Evolutionary conservation across 2,888 invertebrate genomes (phyloP).

Genomic region (Calameuta filiformis): DNA sequence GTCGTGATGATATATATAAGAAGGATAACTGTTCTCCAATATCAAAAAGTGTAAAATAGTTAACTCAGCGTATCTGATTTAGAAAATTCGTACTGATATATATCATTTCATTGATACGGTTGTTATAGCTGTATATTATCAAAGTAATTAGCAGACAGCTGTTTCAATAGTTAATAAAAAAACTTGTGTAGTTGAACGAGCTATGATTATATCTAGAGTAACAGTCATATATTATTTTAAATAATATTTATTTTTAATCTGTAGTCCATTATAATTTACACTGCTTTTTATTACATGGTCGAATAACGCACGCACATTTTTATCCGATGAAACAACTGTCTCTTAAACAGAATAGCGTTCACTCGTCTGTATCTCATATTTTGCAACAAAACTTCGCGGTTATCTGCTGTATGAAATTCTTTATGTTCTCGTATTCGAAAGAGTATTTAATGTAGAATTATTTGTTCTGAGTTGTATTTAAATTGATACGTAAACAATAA

Average conservation of each 20-base stretch:
- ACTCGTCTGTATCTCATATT: background rate
- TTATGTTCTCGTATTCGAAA: background rate
- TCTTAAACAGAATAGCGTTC: background rate
- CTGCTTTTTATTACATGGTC: background rate
- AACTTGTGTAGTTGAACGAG: background rate
- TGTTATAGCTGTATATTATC: background rate
- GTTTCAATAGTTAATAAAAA: background rate
- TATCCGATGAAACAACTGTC: background rate
- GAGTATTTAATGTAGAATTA: background rate
- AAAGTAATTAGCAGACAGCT: background rate
- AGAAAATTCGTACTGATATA: background rate
- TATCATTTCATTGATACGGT: background rate
- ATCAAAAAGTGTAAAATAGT: background rate
- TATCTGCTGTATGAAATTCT: background rate
- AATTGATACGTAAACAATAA: background rate
- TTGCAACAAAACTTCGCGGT: background rate
- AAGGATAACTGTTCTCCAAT: background rate
- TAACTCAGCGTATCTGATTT: background rate
- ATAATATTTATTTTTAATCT: constrained; percentile 1
- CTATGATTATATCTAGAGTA: background rate
- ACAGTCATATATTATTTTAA: background rate
- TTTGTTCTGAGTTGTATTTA: background rate
- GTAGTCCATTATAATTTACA: constrained; percentile 2
- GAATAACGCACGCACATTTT: background rate
- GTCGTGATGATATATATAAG: background rate